Conservation (phyloP, 2,797 vertebrate species). For the Rousettus madagascariensis region DNA sequence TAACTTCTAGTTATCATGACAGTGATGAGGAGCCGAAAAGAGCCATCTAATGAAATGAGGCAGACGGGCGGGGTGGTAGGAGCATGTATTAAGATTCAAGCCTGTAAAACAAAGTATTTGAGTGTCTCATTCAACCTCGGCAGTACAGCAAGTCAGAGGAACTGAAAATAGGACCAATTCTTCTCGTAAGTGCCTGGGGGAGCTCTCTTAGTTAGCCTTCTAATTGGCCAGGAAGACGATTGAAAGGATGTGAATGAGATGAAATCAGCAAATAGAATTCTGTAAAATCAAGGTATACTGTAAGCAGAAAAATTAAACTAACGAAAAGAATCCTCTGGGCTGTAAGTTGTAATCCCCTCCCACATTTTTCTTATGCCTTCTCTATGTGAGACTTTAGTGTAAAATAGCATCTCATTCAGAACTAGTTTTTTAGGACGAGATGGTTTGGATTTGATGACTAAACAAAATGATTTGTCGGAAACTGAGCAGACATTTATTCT, state of each 20-base stretch:
- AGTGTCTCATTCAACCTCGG: neutral
- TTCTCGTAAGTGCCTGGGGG: neutral
- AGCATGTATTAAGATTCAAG: neutral
- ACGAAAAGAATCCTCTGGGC: neutral
- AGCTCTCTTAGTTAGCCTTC: neutral
- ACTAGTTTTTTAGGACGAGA: neutral
- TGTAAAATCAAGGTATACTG: neutral
- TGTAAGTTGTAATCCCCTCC: neutral
- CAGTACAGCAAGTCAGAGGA: neutral
- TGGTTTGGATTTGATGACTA: neutral
- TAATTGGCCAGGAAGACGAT: neutral
- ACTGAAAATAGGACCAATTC: neutral
- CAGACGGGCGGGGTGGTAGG: neutral
- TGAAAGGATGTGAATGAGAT: neutral
- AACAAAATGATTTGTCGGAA: neutral
- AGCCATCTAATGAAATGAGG: neutral
- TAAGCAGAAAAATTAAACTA: neutral
- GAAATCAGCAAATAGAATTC: neutral
- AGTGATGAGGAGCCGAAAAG: neutral
- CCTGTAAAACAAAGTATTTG: neutral
- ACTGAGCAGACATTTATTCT: neutral
- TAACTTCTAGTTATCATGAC: neutral
- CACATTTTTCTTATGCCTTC: neutral
- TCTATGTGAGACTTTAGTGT: neutral
- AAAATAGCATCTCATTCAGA: neutral